A percentile compares a stretch with the other conserved stretches of the same genome.
Conservation (phyloP, 2,888 invertebrate genomes). For the Andrena hattorfiana region DNA sequence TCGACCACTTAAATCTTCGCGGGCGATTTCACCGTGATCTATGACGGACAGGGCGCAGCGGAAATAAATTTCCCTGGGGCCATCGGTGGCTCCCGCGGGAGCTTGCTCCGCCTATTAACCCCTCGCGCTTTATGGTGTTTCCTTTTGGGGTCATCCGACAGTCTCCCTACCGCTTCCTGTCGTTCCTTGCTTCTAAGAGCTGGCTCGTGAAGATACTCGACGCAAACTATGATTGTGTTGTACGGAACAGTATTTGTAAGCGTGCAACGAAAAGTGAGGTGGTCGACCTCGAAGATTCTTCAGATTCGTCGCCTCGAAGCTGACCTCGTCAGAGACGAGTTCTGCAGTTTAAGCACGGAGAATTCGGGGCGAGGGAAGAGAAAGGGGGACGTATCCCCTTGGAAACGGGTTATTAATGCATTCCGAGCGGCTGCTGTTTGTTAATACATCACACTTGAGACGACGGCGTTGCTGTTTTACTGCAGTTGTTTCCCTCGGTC, state of each 20-base stretch:
- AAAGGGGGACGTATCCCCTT: no score
- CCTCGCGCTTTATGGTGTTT: conserved; percentile 14
- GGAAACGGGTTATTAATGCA: conserved; percentile 28
- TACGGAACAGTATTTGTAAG: no score
- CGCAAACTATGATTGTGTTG: no score
- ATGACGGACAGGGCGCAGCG: conserved; percentile 63
- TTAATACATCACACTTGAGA: conserved; percentile 47
- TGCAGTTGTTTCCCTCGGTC: conserved; percentile 37
- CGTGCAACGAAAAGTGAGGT: no score
- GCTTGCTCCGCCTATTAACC: conserved; percentile 23
- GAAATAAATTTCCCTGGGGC: conserved; percentile 60
- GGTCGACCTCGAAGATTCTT: no score
- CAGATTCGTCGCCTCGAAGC: no score
- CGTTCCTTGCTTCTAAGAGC: neutral
- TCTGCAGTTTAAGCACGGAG: no score
- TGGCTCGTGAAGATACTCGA: neutral
- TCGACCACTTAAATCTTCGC: conserved; percentile 68
- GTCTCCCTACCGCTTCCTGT: no score
- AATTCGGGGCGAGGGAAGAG: neutral
- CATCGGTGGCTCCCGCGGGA: conserved; percentile 22
- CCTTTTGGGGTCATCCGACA: conserved; percentile 24
- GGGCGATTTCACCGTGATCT: conserved; percentile 74
- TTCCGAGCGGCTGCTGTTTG: conserved; percentile 7
- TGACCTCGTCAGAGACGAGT: neutral
- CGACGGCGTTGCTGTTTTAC: conserved; percentile 25